These are phyloP conservation scores for Spea bombifrons DNA, from an alignment of 2,113 vertebrate species.

Conservation along the genomic window DNA sequence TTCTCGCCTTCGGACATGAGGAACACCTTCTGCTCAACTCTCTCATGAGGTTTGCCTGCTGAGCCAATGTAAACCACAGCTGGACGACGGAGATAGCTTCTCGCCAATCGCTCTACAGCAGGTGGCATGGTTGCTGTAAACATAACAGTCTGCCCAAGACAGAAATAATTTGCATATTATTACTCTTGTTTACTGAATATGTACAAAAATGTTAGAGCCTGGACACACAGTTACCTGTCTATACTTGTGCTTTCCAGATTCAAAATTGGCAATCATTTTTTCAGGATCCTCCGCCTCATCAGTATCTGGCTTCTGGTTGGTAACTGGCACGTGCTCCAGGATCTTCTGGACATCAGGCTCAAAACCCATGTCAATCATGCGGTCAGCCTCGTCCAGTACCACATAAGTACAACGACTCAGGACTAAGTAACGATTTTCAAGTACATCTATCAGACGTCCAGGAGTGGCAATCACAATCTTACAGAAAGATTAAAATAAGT, in stretches of 20 bases:
- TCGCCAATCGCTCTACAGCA: constrained; percentile 88
- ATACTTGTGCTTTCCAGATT: constrained; percentile 96
- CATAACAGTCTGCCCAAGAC: constrained; percentile 84
- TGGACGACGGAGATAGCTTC: constrained; percentile 90
- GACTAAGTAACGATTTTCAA: constrained; percentile 95
- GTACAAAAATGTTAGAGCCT: neutral
- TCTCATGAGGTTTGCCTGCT: constrained; percentile 93
- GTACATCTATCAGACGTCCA: constrained; percentile 89
- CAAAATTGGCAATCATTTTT: constrained; percentile 95
- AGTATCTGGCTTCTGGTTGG: constrained; percentile 94
- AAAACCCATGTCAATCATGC: constrained; percentile 99
- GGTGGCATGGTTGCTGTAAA: constrained; percentile 97
- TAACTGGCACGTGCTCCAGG: constrained; percentile 95
- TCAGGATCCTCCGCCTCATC: constrained; percentile 95
- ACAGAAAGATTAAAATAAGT: neutral
- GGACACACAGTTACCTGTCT: constrained; percentile 75
- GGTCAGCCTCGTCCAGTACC: constrained; percentile 93
- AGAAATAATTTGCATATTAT: neutral
- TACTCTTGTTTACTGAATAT: neutral
- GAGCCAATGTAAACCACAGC: constrained; percentile 98
- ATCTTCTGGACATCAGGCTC: constrained; percentile 97
- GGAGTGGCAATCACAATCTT: constrained; percentile 96
- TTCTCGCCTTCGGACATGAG: constrained; percentile 96
- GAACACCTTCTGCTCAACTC: constrained; percentile 96
- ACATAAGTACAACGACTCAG: constrained; percentile 95